Conservation (phyloP, 1,140 invertebrate species). For the Calephelis virginiensis region DNA sequence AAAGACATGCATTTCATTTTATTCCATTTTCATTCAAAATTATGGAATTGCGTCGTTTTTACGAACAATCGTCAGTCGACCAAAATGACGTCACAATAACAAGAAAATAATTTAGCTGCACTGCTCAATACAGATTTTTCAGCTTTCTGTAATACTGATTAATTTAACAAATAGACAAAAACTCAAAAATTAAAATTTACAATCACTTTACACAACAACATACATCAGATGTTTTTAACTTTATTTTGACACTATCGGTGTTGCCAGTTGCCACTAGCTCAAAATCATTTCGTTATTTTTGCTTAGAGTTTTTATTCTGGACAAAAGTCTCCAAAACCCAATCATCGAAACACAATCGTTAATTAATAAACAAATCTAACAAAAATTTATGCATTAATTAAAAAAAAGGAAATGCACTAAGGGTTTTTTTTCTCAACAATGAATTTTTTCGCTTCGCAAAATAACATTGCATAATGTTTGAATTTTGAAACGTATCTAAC, state of each 20-base stretch:
- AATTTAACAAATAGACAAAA: slow-evolving; percentile 54
- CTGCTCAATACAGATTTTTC: slow-evolving; percentile 28
- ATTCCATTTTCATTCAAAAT: slow-evolving; percentile 70
- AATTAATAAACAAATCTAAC: too few species aligned
- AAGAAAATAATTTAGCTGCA: slow-evolving; percentile 53
- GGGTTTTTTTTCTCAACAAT: too few species aligned
- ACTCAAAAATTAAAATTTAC: slow-evolving; percentile 61
- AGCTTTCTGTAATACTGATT: slow-evolving; percentile 29
- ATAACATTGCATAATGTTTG: too few species aligned
- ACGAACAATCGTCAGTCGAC: slow-evolving; percentile 61
- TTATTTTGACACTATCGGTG: slow-evolving; percentile 22
- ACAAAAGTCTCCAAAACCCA: neutral
- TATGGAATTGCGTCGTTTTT: slow-evolving; percentile 75
- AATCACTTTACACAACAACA: slow-evolving; percentile 63
- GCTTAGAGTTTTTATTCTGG: too few species aligned
- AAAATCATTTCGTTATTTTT: too few species aligned
- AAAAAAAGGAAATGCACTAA: too few species aligned
- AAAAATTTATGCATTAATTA: too few species aligned
- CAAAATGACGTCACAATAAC: slow-evolving; percentile 75
- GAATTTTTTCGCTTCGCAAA: too few species aligned
- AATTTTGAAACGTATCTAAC: too few species aligned
- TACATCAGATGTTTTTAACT: slow-evolving; percentile 67
- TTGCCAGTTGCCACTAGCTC: neutral
- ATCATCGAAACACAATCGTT: too few species aligned
- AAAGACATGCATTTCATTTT: slow-evolving; percentile 74